Evolutionary conservation across 2,797 vertebrate genomes (phyloP), one percentile per base, ranked within the genome.

Genomic region (Decapterus maruadsi): DNA sequence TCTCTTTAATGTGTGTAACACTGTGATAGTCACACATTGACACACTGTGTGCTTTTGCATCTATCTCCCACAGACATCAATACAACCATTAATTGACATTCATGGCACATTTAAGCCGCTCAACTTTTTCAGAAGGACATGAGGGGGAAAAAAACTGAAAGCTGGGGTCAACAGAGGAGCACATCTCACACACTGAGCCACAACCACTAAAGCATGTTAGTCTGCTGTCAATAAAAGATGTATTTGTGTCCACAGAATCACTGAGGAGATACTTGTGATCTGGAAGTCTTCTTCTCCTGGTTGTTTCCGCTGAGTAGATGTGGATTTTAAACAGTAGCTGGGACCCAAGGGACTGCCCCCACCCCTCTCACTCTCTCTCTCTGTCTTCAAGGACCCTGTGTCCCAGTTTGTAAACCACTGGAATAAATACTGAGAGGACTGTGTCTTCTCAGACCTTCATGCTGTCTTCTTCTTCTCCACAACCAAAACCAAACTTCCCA

Each of bases 401-500:
- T 26, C 57, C 43, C 50, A 20, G 50, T 46, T 60, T 53, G 4
- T 20, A 77, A 62, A 76, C 51, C 57, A 43, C 43, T 48, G 26
- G 40, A 61, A 22, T 45, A 53, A 58, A 42, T n/a, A 16, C 20
- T 56, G 56, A 19, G 20, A 5, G 14, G 42, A 14, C 48, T 9
- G 51, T n/a, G 51, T n/a, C 51, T 46, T 17, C 13, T 72, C 29
- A 31, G 60, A 80, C 45, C 45, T 68, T 51, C 42, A 53, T 22
- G 59, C 22, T 26, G n/a, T 26, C 26, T 26, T 26, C 56, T 77
- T 42, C 34, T 51, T 29, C 51, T 50, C 13, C 72, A 67, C 62
- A 68, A 60, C 51, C 77, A 76, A 64, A 70, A 2, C 31, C 16
- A 68, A 90, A 89, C 82, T 89, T 88, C 76, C 82, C 77, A 79